Conservation (phyloP, 2,113 vertebrate species). For the Callionymus lyra region DNA sequence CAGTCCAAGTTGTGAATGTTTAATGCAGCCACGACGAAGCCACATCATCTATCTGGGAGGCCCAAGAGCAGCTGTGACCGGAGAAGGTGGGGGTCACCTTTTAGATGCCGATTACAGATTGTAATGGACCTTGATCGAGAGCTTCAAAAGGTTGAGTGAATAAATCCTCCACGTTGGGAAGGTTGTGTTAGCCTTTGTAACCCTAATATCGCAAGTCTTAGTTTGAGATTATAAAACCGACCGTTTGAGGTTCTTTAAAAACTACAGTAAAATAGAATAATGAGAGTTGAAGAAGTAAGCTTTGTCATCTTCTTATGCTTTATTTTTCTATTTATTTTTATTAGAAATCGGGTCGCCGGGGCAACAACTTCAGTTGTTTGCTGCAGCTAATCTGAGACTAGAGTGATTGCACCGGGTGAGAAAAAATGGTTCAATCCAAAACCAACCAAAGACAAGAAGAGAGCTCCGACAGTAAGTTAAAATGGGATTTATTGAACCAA, state of each 20-base stretch:
- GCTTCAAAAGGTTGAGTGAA: conserved; percentile 42
- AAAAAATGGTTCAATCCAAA: too few species aligned
- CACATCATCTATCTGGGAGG: conserved; percentile 21
- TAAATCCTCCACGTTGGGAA: conserved; percentile 46
- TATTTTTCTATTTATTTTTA: too few species aligned
- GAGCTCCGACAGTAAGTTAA: too few species aligned
- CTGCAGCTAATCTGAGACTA: too few species aligned
- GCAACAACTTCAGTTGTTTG: too few species aligned
- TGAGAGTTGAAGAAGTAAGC: too few species aligned
- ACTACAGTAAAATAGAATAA: too few species aligned
- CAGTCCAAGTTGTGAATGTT: conserved; percentile 43
- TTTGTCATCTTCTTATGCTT: too few species aligned
- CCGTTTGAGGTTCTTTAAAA: conserved; percentile 3
- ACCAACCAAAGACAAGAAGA: too few species aligned
- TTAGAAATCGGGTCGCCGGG: too few species aligned
- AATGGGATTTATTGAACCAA: too few species aligned
- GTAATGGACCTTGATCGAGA: conserved; percentile 33
- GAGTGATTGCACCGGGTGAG: too few species aligned
- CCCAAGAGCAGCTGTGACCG: conserved; percentile 7
- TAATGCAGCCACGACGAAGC: conserved; percentile 42
- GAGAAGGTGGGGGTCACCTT: conserved; percentile 40
- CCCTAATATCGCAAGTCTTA: conserved; percentile 12
- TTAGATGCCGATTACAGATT: conserved; percentile 45
- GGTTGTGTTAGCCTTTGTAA: conserved; percentile 40
- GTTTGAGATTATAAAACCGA: conserved; percentile 22